Evolutionary conservation across 1,140 invertebrate species (phyloP), one percentile per base, ranked within the genome.

Genomic region (Bilobella aurantiaca): DNA sequence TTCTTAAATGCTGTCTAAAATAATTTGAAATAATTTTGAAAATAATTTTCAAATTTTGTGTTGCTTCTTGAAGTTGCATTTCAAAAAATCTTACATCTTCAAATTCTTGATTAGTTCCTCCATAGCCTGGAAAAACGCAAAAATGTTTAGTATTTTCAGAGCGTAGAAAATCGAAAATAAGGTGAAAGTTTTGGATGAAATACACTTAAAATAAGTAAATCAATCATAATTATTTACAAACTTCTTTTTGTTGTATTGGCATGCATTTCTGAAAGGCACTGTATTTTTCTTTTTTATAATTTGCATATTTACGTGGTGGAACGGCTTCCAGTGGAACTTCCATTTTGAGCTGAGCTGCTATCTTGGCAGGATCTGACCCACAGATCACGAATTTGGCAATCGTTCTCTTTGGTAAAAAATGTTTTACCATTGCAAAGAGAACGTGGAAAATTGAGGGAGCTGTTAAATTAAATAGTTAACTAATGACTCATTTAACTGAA

Each of bases 1-100:
- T 53, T 8, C 49, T 53, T 53, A 23, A 59, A 59, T 5, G 58
- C 58, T 8, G 28, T 59, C 58, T 59, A 59, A 59, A 59, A 8
- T 31, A 28, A 59, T 5, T n/a, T 12, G 8, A 29, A 59, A 23
- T 12, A 14, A 29, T 12, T 59, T 27, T 30, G 27, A 8, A 12
- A 28, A 57, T 14, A 12, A 28, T 8, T 23, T n/a, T 57, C n/a
- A 57, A 57, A 8, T 57, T 23, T 57, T 5, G 12, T 14, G 8
- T 57, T 14, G 21, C 21, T 57, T 57, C 5, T 57, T 59, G 58
- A 29, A 59, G 31, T 27, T 12, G 28, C 8, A 34, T 8, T 18
- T n/a, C 58, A 18, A 59, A 23, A n/a, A 8, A 42, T 23, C 28
- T 59, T 59, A 59, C 53, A 8, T 21, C 12, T 57, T 59, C 58